Conservation (phyloP, 2,113 vertebrate genomes). For the Lanius collurio region DNA sequence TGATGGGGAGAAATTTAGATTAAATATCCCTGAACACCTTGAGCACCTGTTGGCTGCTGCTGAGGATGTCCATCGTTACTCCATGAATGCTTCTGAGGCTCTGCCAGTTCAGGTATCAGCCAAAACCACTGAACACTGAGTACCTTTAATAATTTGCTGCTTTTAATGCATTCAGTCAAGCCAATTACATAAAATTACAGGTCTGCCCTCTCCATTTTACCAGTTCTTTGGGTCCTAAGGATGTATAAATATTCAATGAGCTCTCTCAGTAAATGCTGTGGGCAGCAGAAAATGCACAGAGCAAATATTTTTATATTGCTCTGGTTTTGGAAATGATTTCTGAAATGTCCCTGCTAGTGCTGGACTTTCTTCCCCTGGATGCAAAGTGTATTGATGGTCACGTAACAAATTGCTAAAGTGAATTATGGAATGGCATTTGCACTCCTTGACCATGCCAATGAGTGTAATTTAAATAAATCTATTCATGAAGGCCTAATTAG, state of each 20-base stretch:
- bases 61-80: not conserved
- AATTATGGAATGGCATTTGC: not conserved
- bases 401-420: not conserved
- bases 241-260: not conserved
- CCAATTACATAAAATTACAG: slow-evolving; percentile 60
- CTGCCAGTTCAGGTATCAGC: slow-evolving; percentile 34
- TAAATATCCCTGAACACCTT: not conserved
- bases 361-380: not conserved
- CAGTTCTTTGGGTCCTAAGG: slow-evolving; percentile 9
- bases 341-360: not conserved
- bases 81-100: not conserved
- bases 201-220: slow-evolving; percentile 7
- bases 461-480: slow-evolving; percentile 39
- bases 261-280: not conserved
- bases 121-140: not conserved
- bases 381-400: not conserved
- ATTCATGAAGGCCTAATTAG: slow-evolving; percentile 30
- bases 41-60: slow-evolving; percentile 27
- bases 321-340: not conserved
- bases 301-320: not conserved
- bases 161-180: slow-evolving; percentile 30
- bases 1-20: not conserved
- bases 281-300: not conserved
- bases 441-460: not conserved
- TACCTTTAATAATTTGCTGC: slow-evolving; percentile 11